These are phyloP conservation scores for Xylota segnis DNA, from an alignment of 2,888 invertebrate genomes.

Conservation along the genomic window DNA sequence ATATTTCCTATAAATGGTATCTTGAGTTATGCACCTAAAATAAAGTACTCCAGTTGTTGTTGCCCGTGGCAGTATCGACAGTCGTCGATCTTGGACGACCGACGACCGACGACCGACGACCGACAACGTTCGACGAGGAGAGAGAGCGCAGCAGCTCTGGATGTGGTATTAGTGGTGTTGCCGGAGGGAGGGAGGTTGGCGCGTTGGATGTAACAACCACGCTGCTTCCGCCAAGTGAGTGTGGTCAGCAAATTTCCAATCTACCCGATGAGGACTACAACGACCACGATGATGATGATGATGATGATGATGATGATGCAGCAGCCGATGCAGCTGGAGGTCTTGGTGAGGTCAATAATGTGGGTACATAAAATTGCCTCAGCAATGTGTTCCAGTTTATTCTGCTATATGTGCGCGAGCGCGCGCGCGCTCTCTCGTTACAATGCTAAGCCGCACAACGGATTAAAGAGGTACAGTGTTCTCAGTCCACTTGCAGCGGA, in stretches of 20 bases:
- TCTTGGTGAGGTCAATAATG: constrained; percentile 76
- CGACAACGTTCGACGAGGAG: constrained; percentile 10
- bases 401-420: constrained; percentile 22
- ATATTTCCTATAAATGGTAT: constrained; percentile 77
- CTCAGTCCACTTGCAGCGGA: constrained; percentile 68
- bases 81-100: constrained; percentile 68
- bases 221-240: constrained; percentile 71
- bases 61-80: constrained; percentile 72
- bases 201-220: constrained; percentile 60
- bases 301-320: constrained; percentile 53
- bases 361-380: constrained; percentile 74
- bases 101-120: neutral
- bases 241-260: constrained; percentile 74
- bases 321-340: constrained; percentile 67
- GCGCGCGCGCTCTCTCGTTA: constrained; percentile 31
- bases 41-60: constrained; percentile 77
- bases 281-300: constrained; percentile 49
- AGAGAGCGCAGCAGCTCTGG: constrained; percentile 43
- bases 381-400: constrained; percentile 72
- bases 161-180: constrained; percentile 63
- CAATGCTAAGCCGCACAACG: constrained; percentile 29
- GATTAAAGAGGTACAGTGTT: constrained; percentile 49
- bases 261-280: constrained; percentile 52
- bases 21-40: constrained; percentile 77
- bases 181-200: constrained; percentile 59